Conservation (phyloP, 2,113 vertebrate genomes). For the Prunella himalayana region DNA sequence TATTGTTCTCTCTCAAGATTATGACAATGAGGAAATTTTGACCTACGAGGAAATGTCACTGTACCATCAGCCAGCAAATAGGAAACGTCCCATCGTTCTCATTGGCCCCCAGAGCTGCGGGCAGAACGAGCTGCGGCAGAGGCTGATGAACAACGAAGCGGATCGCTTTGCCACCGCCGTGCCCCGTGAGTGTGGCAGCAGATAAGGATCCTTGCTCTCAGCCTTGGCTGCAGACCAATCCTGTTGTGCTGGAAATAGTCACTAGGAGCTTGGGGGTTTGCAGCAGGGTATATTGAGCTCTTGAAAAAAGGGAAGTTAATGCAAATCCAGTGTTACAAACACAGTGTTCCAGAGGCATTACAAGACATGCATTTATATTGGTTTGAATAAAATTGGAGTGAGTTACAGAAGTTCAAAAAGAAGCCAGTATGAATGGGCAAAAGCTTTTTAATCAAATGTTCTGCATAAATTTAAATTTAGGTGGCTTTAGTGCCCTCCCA, state of each 20-base stretch:
- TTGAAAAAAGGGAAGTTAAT: background rate
- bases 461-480: background rate
- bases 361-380: background rate
- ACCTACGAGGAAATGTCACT: slow-evolving; percentile 98
- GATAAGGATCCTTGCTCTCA: accelerated
- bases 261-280: background rate
- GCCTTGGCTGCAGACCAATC: background rate
- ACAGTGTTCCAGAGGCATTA: background rate
- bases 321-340: background rate
- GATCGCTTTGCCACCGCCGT: slow-evolving; percentile 89
- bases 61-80: slow-evolving; percentile 91
- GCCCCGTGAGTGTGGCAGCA: slow-evolving; percentile 80
- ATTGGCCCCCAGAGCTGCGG: slow-evolving; percentile 91
- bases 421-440: background rate
- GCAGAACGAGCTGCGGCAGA: slow-evolving; percentile 87
- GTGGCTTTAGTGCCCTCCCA: background rate
- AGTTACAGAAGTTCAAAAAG: background rate
- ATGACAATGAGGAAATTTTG: slow-evolving; percentile 90
- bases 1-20: slow-evolving; percentile 72
- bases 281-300: background rate
- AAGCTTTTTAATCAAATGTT: background rate
- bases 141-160: slow-evolving; percentile 83
- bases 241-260: background rate
- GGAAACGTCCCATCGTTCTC: slow-evolving; percentile 89
- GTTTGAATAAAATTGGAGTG: background rate